Base-by-base conservation (phyloP, 2,113 vertebrate genomes). In the Galeopterus variegatus region DNA sequence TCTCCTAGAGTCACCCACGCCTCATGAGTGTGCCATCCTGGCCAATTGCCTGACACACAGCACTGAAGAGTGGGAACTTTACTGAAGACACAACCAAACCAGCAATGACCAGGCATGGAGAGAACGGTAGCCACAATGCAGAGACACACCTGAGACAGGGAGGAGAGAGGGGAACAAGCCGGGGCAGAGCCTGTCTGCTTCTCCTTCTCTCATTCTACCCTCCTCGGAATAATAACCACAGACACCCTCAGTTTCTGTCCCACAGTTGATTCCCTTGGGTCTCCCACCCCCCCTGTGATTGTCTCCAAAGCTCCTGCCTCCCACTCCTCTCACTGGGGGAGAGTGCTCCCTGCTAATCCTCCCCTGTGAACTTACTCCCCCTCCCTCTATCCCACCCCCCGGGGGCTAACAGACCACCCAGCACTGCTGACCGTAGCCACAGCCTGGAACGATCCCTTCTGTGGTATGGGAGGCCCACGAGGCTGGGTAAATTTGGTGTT, bases 401-500 rank as follows among this genome's bases (percentile, higher is more conserved):
- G n/a, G n/a, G n/a, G 83, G 3, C 65, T 41, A 31, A 23, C n/a
- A 52, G 73, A 48, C 45, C n/a, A 41, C 33, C 62, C 69, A 13
- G 4, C 15, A 23, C 0, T 6, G 6, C 36, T 58, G n/a, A 4
- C 3, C 9, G 5, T 2, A 3, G 12, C 67, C n/a, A 36, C 50
- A 18, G 31, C 33, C 50, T 48, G 3, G 7, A 69, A n/a, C 45
- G 19, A 26, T 10, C 41, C 65, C 23, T 19, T 75, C 54, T 0
- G 0, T 8, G 41, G 36, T 0, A 1, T 11, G 3, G 5, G 31
- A 23, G 73, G 58, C 62, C 15, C 26, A 1, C 0, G 2, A 26
- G 33, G 18, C 64, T 80, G 31, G 11, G 8, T 4, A 1, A 52
- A 28, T 21, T 50, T 19, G 4, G 23, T 18, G 5, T 60, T 36